Conservation (phyloP, 1,140 invertebrate species). For the Oedothorax gibbosus region DNA sequence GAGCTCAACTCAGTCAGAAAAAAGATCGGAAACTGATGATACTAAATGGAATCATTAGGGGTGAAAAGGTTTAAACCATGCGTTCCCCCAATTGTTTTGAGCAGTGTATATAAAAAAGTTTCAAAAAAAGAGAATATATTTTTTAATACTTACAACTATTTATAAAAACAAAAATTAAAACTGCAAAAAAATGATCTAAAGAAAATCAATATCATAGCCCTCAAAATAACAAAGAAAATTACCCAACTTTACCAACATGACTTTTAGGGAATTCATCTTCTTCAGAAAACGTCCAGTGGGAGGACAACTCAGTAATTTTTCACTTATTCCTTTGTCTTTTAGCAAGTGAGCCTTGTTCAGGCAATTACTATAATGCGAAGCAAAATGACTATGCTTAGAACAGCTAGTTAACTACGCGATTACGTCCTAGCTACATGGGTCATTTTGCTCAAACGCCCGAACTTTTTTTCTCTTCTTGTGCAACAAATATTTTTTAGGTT, state of each 20-base stretch:
- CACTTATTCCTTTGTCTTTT: slow-evolving; percentile 23
- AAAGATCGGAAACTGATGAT: too few relatives aligned
- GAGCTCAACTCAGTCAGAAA: too few relatives aligned
- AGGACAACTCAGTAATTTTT: slow-evolving; percentile 35
- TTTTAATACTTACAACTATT: too few relatives aligned
- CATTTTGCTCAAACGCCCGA: too few relatives aligned
- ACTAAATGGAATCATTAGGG: too few relatives aligned
- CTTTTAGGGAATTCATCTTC: slow-evolving; percentile 36
- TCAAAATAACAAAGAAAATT: neutral
- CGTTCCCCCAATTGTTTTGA: too few relatives aligned
- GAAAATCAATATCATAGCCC: slow-evolving; percentile 8
- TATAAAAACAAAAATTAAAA: too few relatives aligned
- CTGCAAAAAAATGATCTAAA: neutral
- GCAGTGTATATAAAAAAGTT: too few relatives aligned
- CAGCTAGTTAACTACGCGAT: slow-evolving; percentile 13
- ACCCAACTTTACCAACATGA: slow-evolving; percentile 22
- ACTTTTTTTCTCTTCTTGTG: too few relatives aligned
- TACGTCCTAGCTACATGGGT: neutral
- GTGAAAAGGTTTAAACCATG: too few relatives aligned
- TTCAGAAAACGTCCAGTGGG: slow-evolving; percentile 29
- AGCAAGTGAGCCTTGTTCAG: neutral
- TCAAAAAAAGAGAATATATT: too few relatives aligned
- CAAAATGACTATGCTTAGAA: slow-evolving; percentile 5
- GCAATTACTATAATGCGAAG: slow-evolving; percentile 26
- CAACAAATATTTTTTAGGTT: too few relatives aligned